Percentiles rank a stretch among this genome's conserved stretches.
These are phyloP conservation scores for Sarcophaga carnaria DNA, from an alignment of 2,888 invertebrate species.

Conservation along the genomic window DNA sequence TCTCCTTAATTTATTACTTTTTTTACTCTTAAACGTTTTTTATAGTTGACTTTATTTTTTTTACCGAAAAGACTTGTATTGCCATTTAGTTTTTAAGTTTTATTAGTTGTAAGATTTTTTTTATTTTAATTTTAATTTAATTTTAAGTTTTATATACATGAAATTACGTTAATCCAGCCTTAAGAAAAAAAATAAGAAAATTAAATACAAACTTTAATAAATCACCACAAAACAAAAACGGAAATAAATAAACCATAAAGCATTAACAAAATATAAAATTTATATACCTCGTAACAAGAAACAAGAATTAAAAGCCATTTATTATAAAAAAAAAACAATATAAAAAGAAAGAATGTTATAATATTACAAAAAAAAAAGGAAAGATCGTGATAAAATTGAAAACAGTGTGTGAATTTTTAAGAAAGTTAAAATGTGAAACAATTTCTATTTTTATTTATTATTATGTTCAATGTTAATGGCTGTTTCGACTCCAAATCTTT, in stretches of 20 bases:
- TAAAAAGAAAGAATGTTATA: slow-evolving; percentile 36
- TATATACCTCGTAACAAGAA: slow-evolving; percentile 67
- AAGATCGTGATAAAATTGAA: slow-evolving; percentile 3
- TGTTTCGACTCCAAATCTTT: too few species aligned
- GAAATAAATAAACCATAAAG: slow-evolving; percentile 41
- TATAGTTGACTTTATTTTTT: slow-evolving; percentile 64
- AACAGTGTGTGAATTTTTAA: not conserved
- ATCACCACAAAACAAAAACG: not conserved
- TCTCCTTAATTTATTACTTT: slow-evolving; percentile 5
- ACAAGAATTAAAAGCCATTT: slow-evolving; percentile 47
- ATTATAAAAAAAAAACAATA: slow-evolving; percentile 8
- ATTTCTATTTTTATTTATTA: too few species aligned
- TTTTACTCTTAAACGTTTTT: slow-evolving; percentile 33
- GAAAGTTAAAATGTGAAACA: not conserved
- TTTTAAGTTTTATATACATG: slow-evolving; percentile 12
- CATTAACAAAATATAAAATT: slow-evolving; percentile 50
- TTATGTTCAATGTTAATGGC: too few species aligned
- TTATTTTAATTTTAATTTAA: slow-evolving; percentile 37
- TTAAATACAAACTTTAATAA: slow-evolving; percentile 3
- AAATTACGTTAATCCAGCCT: slow-evolving; percentile 42
- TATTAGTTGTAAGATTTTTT: slow-evolving; percentile 36
- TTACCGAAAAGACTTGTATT: slow-evolving; percentile 71
- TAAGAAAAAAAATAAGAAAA: slow-evolving; percentile 34
- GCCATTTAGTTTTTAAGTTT: slow-evolving; percentile 65
- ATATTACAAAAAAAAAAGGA: slow-evolving; percentile 31